These are phyloP conservation scores for Agriopis aurantiaria DNA, from an alignment of 2,888 invertebrate genomes.

Conservation along the genomic window DNA sequence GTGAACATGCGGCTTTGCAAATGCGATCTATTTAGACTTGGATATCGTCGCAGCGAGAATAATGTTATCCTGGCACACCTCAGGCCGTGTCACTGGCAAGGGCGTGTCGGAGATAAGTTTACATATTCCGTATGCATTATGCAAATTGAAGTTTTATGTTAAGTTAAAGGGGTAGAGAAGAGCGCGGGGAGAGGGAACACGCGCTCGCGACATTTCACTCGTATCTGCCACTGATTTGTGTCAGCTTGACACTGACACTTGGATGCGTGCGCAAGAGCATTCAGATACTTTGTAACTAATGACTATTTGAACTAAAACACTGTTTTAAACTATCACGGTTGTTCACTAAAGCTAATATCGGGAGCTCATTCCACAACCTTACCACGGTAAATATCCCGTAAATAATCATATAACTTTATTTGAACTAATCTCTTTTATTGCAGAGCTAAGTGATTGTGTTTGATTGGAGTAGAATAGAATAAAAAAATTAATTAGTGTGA, in stretches of 20 bases:
- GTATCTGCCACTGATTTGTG: slow-evolving; percentile 59
- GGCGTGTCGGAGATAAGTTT: slow-evolving; percentile 84
- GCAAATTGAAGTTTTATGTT: slow-evolving; percentile 85
- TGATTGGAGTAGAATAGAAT: background rate
- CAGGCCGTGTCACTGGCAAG: slow-evolving; percentile 79
- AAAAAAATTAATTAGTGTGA: background rate
- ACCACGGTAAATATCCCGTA: too few relatives aligned
- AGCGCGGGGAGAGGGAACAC: slow-evolving; percentile 48
- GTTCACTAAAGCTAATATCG: too few relatives aligned
- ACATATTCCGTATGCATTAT: slow-evolving; percentile 86
- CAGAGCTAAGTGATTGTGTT: slow-evolving; percentile 16
- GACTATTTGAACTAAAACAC: slow-evolving; percentile 15
- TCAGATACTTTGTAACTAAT: slow-evolving; percentile 52
- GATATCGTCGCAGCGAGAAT: slow-evolving; percentile 78
- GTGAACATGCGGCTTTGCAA: slow-evolving; percentile 71
- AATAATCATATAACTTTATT: too few relatives aligned
- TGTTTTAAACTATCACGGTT: too few relatives aligned
- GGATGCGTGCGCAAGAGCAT: slow-evolving; percentile 46
- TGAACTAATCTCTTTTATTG: slow-evolving; percentile 16
- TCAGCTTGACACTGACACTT: slow-evolving; percentile 59
- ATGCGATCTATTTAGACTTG: slow-evolving; percentile 81
- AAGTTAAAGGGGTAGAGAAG: slow-evolving; percentile 61
- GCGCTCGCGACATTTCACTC: slow-evolving; percentile 63
- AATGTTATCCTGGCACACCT: slow-evolving; percentile 84
- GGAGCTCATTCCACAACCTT: too few relatives aligned